phyloP scores from a whole-genome alignment of 2,113 vertebrate genomes.

The Cervus canadensis region DNA sequence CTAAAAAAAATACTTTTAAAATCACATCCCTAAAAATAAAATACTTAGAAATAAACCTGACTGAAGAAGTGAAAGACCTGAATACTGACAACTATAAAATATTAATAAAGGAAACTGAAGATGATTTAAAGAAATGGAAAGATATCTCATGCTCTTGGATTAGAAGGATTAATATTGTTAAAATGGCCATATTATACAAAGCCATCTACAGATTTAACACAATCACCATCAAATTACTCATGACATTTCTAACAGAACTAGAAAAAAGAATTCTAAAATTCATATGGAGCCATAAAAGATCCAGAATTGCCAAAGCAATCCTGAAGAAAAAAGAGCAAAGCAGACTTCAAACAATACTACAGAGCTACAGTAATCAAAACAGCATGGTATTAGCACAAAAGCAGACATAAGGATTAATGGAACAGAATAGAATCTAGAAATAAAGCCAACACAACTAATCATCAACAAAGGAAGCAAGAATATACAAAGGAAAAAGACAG shows the following conservation, averaged over 20 bases:
- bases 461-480: neutral
- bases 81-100: neutral
- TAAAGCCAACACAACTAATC: neutral
- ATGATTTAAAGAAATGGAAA: neutral
- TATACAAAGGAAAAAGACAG: neutral
- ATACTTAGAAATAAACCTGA: neutral
- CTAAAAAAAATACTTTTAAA: neutral
- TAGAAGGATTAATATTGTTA: neutral
- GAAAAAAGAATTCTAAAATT: neutral
- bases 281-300: neutral
- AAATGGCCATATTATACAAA: neutral
- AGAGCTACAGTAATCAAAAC: neutral
- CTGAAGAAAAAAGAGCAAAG: neutral
- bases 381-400: neutral
- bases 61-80: neutral
- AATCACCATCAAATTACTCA: neutral
- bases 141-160: neutral
- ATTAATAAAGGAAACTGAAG: neutral
- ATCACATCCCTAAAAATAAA: neutral
- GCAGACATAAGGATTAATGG: neutral
- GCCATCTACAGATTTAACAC: neutral
- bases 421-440: neutral
- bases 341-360: neutral
- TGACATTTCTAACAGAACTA: neutral
- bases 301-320: neutral